Conservation (phyloP, 1,140 invertebrate genomes). For the Aethina tumida region DNA sequence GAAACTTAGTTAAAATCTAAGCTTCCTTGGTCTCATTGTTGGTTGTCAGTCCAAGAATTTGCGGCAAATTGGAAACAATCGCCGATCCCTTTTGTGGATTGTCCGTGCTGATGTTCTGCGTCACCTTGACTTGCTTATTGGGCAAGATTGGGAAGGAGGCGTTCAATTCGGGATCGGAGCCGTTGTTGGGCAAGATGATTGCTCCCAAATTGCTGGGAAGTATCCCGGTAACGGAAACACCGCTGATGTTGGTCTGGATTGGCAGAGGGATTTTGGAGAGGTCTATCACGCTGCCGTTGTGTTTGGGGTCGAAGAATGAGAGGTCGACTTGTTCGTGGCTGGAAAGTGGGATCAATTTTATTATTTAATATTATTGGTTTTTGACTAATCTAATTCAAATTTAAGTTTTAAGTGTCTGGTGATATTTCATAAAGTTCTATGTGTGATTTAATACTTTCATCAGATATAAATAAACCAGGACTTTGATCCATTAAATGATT, state of each 20-base stretch:
- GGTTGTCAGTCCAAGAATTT: too few relatives aligned
- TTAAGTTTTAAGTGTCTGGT: too few relatives aligned
- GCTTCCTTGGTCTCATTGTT: too few relatives aligned
- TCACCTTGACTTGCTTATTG: conserved; percentile 21
- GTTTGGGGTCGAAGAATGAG: conserved; percentile 42
- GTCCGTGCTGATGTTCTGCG: conserved; percentile 22
- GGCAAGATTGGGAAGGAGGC: conserved; percentile 17
- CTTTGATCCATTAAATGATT: too few relatives aligned
- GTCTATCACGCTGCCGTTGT: conserved; percentile 39
- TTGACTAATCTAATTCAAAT: too few relatives aligned
- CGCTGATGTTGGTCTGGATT: conserved; percentile 42
- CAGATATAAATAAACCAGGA: too few relatives aligned
- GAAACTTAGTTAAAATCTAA: too few relatives aligned
- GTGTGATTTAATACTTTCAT: too few relatives aligned
- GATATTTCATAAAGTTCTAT: too few relatives aligned
- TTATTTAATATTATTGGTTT: too few relatives aligned
- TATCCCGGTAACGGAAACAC: conserved; percentile 41
- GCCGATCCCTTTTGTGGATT: conserved; percentile 14
- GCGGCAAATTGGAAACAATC: too few relatives aligned
- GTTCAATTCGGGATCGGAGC: conserved; percentile 5
- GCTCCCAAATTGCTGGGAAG: conserved; percentile 38
- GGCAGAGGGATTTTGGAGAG: conserved; percentile 42
- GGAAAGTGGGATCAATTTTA: too few relatives aligned
- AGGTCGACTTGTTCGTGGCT: conserved; percentile 44
- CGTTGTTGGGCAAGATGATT: conserved; percentile 18